Evolutionary conservation across 2,888 invertebrate species (phyloP).

Genomic region (Epinotia brunnichana): DNA sequence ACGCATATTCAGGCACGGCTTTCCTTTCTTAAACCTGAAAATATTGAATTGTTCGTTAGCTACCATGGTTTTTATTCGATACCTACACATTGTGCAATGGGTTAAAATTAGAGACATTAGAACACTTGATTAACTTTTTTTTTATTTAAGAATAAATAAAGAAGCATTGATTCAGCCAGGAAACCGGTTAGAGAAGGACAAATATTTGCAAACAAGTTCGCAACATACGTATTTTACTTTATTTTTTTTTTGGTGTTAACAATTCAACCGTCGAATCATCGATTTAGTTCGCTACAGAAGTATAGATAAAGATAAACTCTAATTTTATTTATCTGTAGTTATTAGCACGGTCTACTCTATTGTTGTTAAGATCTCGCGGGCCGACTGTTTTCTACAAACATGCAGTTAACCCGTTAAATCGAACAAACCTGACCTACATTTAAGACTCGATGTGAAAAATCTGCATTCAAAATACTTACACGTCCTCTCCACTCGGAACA

Average conservation of each 20-base stretch:
- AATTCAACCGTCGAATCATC: not conserved
- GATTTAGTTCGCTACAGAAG: not conserved
- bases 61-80: not conserved
- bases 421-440: conserved; percentile 66
- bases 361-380: conserved; percentile 15
- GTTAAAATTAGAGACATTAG: not conserved
- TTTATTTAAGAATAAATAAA: conserved; percentile 22
- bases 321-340: not conserved
- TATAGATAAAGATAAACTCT: not conserved
- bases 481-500: conserved; percentile 58
- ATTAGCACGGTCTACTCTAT: not conserved
- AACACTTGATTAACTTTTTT: conserved; percentile 1
- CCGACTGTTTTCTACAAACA: conserved; percentile 14
- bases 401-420: conserved; percentile 52
- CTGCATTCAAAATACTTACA: conserved; percentile 63
- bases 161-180: conserved; percentile 21
- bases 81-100: not conserved
- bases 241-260: conserved; percentile 4
- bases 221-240: conserved; percentile 27
- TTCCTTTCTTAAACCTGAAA: conserved; percentile 24
- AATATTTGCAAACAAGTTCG: conserved; percentile 38
- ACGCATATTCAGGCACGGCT: conserved; percentile 53
- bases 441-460: conserved; percentile 55
- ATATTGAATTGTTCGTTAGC: not conserved
- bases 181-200: conserved; percentile 45